These are phyloP conservation scores for Malurus cyaneus DNA, from an alignment of 2,113 vertebrate genomes.

Conservation along the genomic window DNA sequence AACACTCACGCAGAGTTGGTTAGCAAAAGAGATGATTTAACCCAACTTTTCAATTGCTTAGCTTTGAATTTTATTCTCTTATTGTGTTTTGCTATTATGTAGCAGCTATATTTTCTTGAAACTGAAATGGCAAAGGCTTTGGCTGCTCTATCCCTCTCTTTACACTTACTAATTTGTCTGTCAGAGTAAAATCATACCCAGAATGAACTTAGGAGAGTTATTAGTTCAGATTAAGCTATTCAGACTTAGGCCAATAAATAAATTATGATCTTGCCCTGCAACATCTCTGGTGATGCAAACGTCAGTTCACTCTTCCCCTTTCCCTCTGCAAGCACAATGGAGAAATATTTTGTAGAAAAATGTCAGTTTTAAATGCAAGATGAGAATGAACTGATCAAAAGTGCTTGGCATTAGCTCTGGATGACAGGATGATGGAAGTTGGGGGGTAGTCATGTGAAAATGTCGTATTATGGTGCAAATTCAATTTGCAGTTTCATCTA, in stretches of 20 bases:
- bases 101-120: constrained; percentile 6
- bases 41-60: constrained; percentile 24
- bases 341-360: not conserved
- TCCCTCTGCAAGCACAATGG: not conserved
- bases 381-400: not conserved
- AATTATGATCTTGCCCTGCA: constrained; percentile 3
- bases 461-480: accelerated
- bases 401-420: not conserved
- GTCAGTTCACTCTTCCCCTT: not conserved
- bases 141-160: constrained; percentile 5
- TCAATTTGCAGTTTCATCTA: not conserved
- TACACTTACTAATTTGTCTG: constrained; percentile 30
- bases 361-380: not conserved
- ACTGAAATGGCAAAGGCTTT: constrained; percentile 10
- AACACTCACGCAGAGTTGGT: not conserved
- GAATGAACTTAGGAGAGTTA: not conserved
- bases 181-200: constrained; percentile 15
- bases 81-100: not conserved
- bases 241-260: constrained; percentile 21
- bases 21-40: constrained; percentile 35
- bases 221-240: constrained; percentile 32
- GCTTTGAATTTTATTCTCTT: constrained; percentile 29
- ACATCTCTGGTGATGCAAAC: not conserved
- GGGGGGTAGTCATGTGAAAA: not conserved
- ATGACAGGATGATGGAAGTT: not conserved